Percentiles rank a stretch among this genome's conserved stretches.
Conservation (phyloP, 2,888 invertebrate species). For the Seladonia tumulorum region DNA sequence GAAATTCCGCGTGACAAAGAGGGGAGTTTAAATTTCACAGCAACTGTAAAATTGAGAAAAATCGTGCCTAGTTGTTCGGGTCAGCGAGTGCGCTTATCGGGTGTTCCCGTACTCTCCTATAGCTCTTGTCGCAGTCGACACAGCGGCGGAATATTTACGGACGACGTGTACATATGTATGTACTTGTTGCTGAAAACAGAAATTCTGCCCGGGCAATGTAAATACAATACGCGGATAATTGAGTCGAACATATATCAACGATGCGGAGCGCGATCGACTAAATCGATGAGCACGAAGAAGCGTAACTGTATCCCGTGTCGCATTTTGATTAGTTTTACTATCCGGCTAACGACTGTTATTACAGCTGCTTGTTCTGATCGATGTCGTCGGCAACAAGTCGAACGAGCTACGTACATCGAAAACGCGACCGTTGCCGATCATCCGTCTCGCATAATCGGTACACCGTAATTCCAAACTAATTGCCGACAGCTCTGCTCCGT, state of each 20-base stretch:
- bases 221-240: constrained; percentile 31
- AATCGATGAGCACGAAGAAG: constrained; percentile 36
- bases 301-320: constrained; percentile 36
- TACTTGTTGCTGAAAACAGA: constrained; percentile 20
- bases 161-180: background rate
- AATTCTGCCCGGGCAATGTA: constrained; percentile 2
- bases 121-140: background rate
- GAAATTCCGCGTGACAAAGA: constrained; percentile 26
- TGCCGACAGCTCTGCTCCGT: constrained; percentile 38
- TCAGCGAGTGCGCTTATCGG: constrained; percentile 38
- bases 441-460: constrained; percentile 27
- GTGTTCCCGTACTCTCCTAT: background rate
- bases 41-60: constrained; percentile 44
- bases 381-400: constrained; percentile 36
- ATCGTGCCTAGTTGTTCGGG: constrained; percentile 40
- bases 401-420: constrained; percentile 28
- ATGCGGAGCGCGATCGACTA: constrained; percentile 23
- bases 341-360: constrained; percentile 52
- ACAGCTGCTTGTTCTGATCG: constrained; percentile 35
- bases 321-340: constrained; percentile 51
- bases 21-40: background rate
- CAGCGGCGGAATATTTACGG: constrained; percentile 18
- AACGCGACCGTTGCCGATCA: constrained; percentile 36
- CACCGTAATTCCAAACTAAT: constrained; percentile 52
- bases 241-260: constrained; percentile 3